A percentile compares a stretch with the other conserved stretches of the same genome.
These are phyloP conservation scores for Meloe dianella DNA, from an alignment of 2,888 invertebrate species.

Conservation along the genomic window DNA sequence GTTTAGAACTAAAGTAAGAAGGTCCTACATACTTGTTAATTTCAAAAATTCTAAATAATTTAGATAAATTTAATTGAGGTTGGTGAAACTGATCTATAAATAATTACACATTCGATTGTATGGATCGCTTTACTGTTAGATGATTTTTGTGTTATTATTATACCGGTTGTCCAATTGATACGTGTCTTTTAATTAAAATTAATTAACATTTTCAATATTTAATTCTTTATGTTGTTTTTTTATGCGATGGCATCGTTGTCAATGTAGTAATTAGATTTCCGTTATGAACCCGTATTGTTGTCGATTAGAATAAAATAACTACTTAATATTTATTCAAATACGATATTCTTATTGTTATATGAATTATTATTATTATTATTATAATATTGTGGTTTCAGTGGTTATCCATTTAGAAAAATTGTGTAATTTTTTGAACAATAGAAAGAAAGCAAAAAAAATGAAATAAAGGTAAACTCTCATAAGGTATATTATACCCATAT, in stretches of 20 bases:
- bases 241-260: background rate
- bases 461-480: slow-evolving; percentile 2
- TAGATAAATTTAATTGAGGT: no score
- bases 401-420: background rate
- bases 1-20: no score
- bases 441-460: background rate
- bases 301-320: background rate
- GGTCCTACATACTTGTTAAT: no score
- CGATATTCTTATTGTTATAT: background rate
- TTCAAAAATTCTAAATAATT: no score
- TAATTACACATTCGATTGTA: no score
- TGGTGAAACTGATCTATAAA: no score
- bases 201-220: no score
- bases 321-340: background rate
- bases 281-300: background rate
- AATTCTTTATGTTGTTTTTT: no score
- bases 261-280: background rate
- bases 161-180: no score
- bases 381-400: background rate
- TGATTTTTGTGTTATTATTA: no score
- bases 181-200: no score
- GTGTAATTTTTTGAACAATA: slow-evolving; percentile 1
- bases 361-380: background rate
- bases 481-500: background rate
- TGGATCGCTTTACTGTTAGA: no score